Base-by-base conservation (phyloP, 2,797 vertebrate genomes). In the Spondyliosoma cantharus region DNA sequence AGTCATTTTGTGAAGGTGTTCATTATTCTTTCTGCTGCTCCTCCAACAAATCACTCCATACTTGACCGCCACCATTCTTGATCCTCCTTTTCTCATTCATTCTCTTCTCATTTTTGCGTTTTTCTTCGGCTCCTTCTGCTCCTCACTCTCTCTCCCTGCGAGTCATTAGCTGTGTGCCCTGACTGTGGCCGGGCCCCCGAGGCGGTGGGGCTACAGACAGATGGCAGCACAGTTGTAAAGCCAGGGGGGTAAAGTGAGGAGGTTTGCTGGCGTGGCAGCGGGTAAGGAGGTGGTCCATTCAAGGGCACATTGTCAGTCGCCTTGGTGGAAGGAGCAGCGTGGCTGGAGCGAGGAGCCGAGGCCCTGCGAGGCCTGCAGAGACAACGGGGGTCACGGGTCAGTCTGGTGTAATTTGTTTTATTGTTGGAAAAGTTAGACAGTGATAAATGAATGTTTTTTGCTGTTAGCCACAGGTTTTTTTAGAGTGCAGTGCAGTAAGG, bases 191-290 rank as follows among this genome's bases (percentile, higher is more conserved):
- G 77, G 84, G 83, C 84, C 90, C 92, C 84, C 24, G 77, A 87
- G 93, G 93, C 91, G 63, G 74, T 42, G 46, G 83, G 84, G 88
- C 89, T 76, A 78, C 83, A 84, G 79, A 92, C 95, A 95, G 95
- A 95, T 95, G 94, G 95, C 90, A 68, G 86, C 91, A 71, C 93
- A 94, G 93, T 94, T 91, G 93, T 80, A 89, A 91, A 92, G 92
- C 93, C 89, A 50, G 90, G 92, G 91, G 92, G 90, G 86, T 81
- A 90, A 92, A 92, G 78, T 32, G 86, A 86, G 63, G 86, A 91
- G 87, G 87, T 88, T 90, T 86, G 81, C 84, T 80, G 81, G 81
- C 83, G n/a, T 86, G 72, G 82, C 76, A 80, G 78, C 45, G 71
- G 48, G 81, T 72, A 85, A 80, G 79, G 71, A 87, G 85, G 84